These are phyloP conservation scores for Strix uralensis DNA, from an alignment of 2,113 vertebrate species.

Conservation along the genomic window DNA sequence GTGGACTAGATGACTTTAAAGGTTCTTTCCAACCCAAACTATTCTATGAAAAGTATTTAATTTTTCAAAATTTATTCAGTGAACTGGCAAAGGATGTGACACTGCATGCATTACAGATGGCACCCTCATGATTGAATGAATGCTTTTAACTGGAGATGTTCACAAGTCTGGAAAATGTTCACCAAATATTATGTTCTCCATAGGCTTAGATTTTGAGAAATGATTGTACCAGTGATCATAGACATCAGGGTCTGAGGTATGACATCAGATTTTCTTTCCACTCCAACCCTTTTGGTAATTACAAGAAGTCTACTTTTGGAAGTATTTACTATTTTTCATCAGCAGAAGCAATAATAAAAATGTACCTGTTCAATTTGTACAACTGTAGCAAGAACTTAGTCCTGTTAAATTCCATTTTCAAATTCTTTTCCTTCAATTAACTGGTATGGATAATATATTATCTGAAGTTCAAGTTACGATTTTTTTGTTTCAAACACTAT, in stretches of 20 bases:
- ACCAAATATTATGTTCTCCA: neutral
- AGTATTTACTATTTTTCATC: neutral
- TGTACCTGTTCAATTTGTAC: neutral
- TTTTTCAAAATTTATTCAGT: conserved; percentile 17
- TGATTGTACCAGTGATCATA: neutral
- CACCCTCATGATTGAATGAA: conserved; percentile 16
- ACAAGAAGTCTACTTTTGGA: neutral
- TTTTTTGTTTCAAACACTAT: neutral
- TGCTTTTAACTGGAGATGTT: conserved; percentile 49
- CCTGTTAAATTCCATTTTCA: neutral
- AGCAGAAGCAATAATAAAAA: neutral
- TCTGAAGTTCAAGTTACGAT: neutral
- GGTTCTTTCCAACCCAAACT: neutral
- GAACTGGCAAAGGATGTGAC: neutral
- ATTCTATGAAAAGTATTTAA: conserved; percentile 1
- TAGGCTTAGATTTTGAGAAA: conserved; percentile 11
- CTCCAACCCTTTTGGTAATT: neutral
- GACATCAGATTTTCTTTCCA: neutral
- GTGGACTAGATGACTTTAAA: neutral
- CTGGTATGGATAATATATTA: neutral
- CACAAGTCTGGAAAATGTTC: neutral
- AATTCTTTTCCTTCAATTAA: neutral
- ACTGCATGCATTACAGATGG: neutral
- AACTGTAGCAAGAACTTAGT: neutral
- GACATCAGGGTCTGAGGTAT: neutral